Percentiles rank a stretch among this genome's conserved stretches.
Evolutionary conservation across 1,140 invertebrate genomes (phyloP).

Genomic region (Papilio polytes): DNA sequence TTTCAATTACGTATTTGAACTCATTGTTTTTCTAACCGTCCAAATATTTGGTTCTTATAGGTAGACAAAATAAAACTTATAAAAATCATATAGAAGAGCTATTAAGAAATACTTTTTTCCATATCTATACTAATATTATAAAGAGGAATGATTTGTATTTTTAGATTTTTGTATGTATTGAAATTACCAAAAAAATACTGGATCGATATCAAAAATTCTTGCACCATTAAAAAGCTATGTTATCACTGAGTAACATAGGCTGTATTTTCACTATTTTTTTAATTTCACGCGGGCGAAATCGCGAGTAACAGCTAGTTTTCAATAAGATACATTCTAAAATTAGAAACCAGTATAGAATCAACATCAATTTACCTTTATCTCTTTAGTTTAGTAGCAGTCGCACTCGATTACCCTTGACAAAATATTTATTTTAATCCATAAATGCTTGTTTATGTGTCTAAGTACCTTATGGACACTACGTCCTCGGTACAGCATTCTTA

Average conservation of each 20-base stretch:
- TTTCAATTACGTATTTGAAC: not conserved
- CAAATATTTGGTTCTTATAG: not conserved
- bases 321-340: not conserved
- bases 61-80: not conserved
- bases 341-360: not conserved
- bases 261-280: too few relatives aligned
- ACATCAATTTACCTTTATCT: not conserved
- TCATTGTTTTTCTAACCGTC: not conserved
- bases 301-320: too few relatives aligned
- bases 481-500: constrained; percentile 16
- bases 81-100: too few relatives aligned
- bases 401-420: not conserved
- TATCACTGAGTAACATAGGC: too few relatives aligned
- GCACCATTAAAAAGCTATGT: too few relatives aligned
- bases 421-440: constrained; percentile 25
- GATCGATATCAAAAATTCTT: too few relatives aligned
- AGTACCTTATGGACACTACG: not conserved
- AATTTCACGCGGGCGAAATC: too few relatives aligned
- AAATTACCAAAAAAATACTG: too few relatives aligned
- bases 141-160: too few relatives aligned
- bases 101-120: too few relatives aligned
- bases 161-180: too few relatives aligned
- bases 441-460: constrained; percentile 15
- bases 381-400: not conserved
- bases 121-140: too few relatives aligned